Conservation (phyloP, 2,888 invertebrate species). For the Zygothrica quintamaculata region DNA sequence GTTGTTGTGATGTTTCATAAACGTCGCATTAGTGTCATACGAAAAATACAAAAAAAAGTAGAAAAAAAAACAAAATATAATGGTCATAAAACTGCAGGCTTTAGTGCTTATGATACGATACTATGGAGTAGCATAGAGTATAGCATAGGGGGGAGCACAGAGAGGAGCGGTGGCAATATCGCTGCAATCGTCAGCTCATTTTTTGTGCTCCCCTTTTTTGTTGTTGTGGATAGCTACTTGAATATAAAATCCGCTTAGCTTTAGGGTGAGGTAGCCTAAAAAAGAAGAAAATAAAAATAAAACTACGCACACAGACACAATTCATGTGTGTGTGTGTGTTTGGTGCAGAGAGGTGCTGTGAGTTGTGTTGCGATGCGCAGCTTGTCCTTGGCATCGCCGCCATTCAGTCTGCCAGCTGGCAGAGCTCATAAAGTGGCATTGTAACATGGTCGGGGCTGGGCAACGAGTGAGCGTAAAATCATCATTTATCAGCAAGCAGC, state of each 20-base stretch:
- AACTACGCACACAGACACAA: constrained; percentile 38
- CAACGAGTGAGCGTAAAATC: constrained; percentile 64
- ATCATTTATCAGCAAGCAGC: constrained; percentile 66
- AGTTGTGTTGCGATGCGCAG: constrained; percentile 25
- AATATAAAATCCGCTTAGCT: constrained; percentile 73
- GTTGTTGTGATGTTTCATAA: constrained; percentile 68
- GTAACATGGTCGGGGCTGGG: constrained; percentile 55
- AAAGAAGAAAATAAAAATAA: constrained; percentile 14
- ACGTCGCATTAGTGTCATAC: constrained; percentile 75
- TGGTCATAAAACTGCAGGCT: constrained; percentile 71
- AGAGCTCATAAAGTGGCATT: constrained; percentile 71
- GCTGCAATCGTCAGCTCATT: constrained; percentile 68
- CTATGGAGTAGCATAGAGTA: constrained; percentile 22
- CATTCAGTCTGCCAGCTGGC: constrained; percentile 44
- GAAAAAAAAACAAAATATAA: too few species aligned
- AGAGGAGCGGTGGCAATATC: constrained; percentile 43
- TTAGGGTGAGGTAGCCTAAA: constrained; percentile 43
- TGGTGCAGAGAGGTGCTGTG: constrained; percentile 8
- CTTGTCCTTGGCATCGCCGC: constrained; percentile 53
- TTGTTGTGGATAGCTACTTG: constrained; percentile 46
- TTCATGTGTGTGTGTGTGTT: constrained; percentile 27
- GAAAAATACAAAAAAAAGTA: constrained; percentile 34
- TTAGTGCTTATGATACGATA: constrained; percentile 54
- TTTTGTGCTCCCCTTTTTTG: constrained; percentile 27
- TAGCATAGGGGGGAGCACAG: background rate